phyloP scores from a whole-genome alignment of 2,797 vertebrate genomes.

The Aselliscus stoliczkanus region DNA sequence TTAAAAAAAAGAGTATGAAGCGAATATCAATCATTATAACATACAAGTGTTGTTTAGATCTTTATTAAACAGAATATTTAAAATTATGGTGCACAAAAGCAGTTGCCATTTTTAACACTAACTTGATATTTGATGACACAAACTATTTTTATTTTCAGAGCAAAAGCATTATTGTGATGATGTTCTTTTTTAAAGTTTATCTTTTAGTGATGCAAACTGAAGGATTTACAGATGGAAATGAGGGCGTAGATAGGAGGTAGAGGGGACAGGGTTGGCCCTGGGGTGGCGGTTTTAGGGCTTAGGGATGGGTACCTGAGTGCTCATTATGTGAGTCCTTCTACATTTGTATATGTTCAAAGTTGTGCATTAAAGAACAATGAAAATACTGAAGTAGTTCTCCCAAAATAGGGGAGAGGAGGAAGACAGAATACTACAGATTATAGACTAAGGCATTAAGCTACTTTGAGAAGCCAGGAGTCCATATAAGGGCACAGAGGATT shows the following conservation, averaged over 20 bases:
- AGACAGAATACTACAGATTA: background rate
- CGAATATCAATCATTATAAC: background rate
- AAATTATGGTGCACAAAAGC: background rate
- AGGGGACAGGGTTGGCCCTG: background rate
- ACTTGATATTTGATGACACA: background rate
- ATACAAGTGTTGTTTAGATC: background rate
- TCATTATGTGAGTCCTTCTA: background rate
- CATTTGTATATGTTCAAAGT: background rate
- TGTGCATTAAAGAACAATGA: background rate
- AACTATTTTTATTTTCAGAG: constrained; percentile 4
- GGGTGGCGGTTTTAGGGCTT: background rate
- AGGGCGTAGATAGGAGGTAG: background rate
- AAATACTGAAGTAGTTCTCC: background rate
- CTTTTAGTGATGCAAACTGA: background rate
- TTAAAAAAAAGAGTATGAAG: background rate
- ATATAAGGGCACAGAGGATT: background rate
- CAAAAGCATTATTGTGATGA: background rate
- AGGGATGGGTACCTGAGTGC: background rate
- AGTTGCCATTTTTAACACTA: background rate
- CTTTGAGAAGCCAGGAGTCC: background rate
- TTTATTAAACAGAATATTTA: background rate
- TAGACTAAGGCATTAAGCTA: background rate
- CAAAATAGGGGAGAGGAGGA: background rate
- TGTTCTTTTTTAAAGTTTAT: background rate
- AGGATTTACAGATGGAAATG: background rate